phyloP scores from a whole-genome alignment of 2,888 invertebrate species.

The Masnerella sp. region DNA sequence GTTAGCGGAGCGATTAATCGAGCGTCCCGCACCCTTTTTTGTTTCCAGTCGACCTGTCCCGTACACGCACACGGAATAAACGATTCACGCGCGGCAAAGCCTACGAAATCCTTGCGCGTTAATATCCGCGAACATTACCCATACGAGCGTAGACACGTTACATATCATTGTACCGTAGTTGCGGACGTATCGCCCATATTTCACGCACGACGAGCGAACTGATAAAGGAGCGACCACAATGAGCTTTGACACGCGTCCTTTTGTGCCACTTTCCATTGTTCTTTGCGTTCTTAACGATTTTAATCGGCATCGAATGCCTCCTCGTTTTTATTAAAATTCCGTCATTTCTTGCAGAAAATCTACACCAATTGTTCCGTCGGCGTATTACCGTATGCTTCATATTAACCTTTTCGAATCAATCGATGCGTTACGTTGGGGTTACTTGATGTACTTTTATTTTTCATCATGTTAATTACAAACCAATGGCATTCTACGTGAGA shows the following conservation, averaged over 20 bases:
- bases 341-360: slow-evolving; percentile 57
- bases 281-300: slow-evolving; percentile 63
- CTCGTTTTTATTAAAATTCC: slow-evolving; percentile 58
- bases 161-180: slow-evolving; percentile 64
- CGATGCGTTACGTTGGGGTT: slow-evolving; percentile 45
- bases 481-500: slow-evolving; percentile 10
- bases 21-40: slow-evolving; percentile 60
- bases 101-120: slow-evolving; percentile 60
- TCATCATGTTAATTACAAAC: slow-evolving; percentile 30
- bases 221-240: slow-evolving; percentile 73
- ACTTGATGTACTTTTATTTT: slow-evolving; percentile 48
- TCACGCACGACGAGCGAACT: slow-evolving; percentile 68
- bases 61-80: slow-evolving; percentile 60
- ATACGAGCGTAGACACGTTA: slow-evolving; percentile 59
- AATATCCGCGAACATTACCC: slow-evolving; percentile 66
- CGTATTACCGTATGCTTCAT: slow-evolving; percentile 41
- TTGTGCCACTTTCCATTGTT: slow-evolving; percentile 69
- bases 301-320: slow-evolving; percentile 54
- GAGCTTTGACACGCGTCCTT: slow-evolving; percentile 68
- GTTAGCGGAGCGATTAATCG: slow-evolving; percentile 62
- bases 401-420: slow-evolving; percentile 47
- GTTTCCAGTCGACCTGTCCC: slow-evolving; percentile 65
- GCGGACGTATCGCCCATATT: slow-evolving; percentile 67
- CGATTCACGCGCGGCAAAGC: slow-evolving; percentile 62
- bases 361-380: slow-evolving; percentile 37